Evolutionary conservation across 2,113 vertebrate genomes (phyloP), one percentile per base, ranked within the genome.

Genomic region (Oncorhynchus mykiss): DNA sequence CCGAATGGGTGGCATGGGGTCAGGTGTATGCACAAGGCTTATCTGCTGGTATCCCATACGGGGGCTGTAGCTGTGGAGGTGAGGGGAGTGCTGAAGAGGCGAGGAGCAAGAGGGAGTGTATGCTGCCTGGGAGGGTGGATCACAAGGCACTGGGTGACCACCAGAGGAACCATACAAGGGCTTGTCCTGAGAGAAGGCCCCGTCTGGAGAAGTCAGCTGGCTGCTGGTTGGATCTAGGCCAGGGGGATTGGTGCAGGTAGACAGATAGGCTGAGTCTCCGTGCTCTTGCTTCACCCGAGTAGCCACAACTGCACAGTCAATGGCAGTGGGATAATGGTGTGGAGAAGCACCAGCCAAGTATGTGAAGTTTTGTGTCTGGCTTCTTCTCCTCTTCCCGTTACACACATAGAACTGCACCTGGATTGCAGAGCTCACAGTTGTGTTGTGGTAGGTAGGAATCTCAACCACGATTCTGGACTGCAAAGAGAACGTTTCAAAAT

Each of bases 371-470:
- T 97, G 96, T 72, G 91, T 91, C 48, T 94, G 92, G 82, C 97
- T 98, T 88, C 94, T 95, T 90, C 94, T 97, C 86, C 95, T 95
- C 88, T 97, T 98, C 80, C 97, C 97, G 67, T 98, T 98, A 68
- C 95, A 97, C 84, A 98, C 91, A 86, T 96, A 97, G 92, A 98
- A 99, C 84, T 97, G 96, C 88, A 98, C 95, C 78, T 97, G 96
- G 83, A 95, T 90, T 6, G 94, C 91, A 60, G 92, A 82, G 39
- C 91, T 83, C 73, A 94, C 88, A 76, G 91, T 87, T 92, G 92
- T 96, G 75, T 93, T 95, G 90, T 97, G 95, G 90, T 96, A 96
- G 0, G 94, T 93, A 85, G 97, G 97, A 82, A 98, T 91, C 92
- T 96, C 94, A 85, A 96, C 95, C 89, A 95, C 90, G 71, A 98